These are phyloP conservation scores for Chloroceryle inda DNA, from an alignment of 2,797 vertebrate species.

Conservation along the genomic window DNA sequence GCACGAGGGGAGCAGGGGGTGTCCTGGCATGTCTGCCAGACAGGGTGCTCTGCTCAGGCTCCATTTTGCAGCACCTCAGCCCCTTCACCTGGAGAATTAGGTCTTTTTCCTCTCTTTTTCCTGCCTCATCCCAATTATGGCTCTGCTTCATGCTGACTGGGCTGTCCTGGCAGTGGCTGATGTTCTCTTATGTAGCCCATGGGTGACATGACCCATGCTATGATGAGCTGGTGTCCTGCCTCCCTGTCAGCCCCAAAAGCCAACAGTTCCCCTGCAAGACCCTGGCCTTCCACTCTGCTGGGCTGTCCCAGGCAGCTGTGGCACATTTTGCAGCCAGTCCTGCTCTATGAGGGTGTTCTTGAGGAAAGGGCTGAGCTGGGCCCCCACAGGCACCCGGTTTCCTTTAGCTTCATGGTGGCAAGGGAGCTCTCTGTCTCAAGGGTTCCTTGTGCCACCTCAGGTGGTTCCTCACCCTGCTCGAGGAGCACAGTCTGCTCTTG, in stretches of 20 bases:
- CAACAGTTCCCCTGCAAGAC: background rate
- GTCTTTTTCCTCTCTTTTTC: background rate
- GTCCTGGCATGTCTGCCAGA: background rate
- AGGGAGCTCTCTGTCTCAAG: background rate
- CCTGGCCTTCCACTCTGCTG: background rate
- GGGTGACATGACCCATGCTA: fast-evolving
- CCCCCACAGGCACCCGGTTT: background rate
- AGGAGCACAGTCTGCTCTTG: background rate
- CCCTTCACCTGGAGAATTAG: background rate
- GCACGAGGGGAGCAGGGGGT: fast-evolving
- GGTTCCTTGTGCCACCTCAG: background rate
- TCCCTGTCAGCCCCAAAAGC: background rate
- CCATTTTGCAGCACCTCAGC: background rate
- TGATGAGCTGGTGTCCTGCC: background rate
- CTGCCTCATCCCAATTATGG: background rate
- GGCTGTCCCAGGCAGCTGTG: background rate
- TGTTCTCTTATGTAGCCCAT: background rate
- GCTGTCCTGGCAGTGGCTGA: background rate
- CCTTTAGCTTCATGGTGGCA: background rate
- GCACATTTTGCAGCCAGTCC: background rate
- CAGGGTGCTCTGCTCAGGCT: background rate
- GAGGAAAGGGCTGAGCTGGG: background rate
- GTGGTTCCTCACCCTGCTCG: background rate
- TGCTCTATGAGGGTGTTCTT: background rate
- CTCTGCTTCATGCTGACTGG: background rate